Evolutionary conservation across 2,888 invertebrate genomes (phyloP), one percentile per base, ranked within the genome.

Genomic region (Polyommatus icarus): DNA sequence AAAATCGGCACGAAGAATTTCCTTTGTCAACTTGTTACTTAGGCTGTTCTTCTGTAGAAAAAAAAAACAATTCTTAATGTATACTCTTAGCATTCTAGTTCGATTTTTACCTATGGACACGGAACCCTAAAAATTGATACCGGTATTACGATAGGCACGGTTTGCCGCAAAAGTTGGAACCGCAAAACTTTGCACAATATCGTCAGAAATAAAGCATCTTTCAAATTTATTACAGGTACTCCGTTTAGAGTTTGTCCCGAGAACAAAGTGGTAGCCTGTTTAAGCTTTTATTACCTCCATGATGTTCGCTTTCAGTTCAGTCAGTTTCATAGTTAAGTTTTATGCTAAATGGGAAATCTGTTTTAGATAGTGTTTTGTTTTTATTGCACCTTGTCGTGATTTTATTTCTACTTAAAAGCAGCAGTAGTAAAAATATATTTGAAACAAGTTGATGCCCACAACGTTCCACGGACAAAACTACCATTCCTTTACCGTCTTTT

Each of bases 191-290:
- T 40, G 50, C 73, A 73, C 73, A 73, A 73, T 73, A 73, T 46
- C 73, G 46, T 15, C 7, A 24, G 75, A 50, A 78, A 67, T 71
- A 72, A 57, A 78, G 57, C 46, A 77, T 71, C 78, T 77, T 81
- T 78, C 72, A 76, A 76, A 78, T 78, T 79, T 79, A 79, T 80
- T 78, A 78, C 77, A 76, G 75, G 78, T 78, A 76, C 76, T 72
- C 57, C 77, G 76, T 80, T 80, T 78, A 82, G 76, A 82, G 82
- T 80, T 73, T 10, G 73, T 73, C 50, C 46, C 15, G 12, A 82
- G 83, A 82, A 83, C 82, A 82, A 81, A 84, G 81, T 78, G 78
- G 80, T 79, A 85, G 83, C 84, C 84, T 85, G 83, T 85, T 84
- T 84, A 83, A 84, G 81, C 80, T 84, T 82, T 82, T 83, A 83